Base-by-base conservation (phyloP, 2,888 invertebrate species). In the Hypomecis punctinalis region DNA sequence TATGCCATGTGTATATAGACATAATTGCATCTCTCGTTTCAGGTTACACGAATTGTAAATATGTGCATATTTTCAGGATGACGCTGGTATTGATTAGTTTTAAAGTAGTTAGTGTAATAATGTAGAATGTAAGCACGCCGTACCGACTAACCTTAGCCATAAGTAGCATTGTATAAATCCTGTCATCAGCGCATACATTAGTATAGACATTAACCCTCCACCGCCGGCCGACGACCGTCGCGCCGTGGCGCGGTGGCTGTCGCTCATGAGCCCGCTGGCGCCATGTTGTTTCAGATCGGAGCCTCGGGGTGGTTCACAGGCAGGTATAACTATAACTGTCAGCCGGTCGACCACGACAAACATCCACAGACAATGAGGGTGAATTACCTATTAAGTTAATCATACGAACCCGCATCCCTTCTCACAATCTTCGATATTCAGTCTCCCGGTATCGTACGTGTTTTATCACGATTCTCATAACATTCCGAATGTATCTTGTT, bases 321-420 rank as follows among this genome's bases (percentile, higher is more conserved):
- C 89, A 97, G 97, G 90, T 99, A 99, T 96, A 98, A 96, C 94
- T 96, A 97, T 94, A 96, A 96, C 90, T 99, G 98, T 95, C 98
- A 99, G 94, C 98, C 98, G 83, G 98, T 98, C 91, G 98, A 98
- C 95, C 97, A 98, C 95, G 97, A 97, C 90, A 96, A 96, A 94
- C 95, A 96, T 94, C 97, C 97, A 88, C 96, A 96, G 94, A 97
- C 98, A 83, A 93, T 98, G 93, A 95, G 97, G 96, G 98, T 98
- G 96, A 95, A 96, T 95, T 87, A 56, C 79, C 77, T 79, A 76
- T 75, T 77, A 69, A 79, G 78, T 75, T 79, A 81, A 76, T 73
- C 70, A 68, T 75, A 71, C 67, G 61, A 49, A 71, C 71, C 70
- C 64, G 47, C 65, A 70, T 56, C 47, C 47, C 36, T 71, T 70